A percentile compares a stretch with the other conserved stretches of the same genome.
These are phyloP conservation scores for Agrotis exclamationis DNA, from an alignment of 2,888 invertebrate genomes.

Conservation along the genomic window DNA sequence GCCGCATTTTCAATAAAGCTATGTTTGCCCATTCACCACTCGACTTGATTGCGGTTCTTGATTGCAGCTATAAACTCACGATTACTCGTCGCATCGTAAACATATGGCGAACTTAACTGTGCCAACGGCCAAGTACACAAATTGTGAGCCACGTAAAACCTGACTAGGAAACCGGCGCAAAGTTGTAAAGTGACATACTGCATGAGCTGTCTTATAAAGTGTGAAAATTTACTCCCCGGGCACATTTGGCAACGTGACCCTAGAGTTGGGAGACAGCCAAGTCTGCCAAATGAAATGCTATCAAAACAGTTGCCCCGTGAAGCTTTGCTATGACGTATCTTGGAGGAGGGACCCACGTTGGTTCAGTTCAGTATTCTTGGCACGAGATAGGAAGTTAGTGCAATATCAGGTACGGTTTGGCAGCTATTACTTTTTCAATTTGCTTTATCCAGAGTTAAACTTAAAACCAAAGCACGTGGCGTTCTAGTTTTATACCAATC, in stretches of 20 bases:
- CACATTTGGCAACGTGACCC: slow-evolving; percentile 59
- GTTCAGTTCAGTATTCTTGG: slow-evolving; percentile 1
- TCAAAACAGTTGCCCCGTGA: slow-evolving; percentile 44
- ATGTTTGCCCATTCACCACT: slow-evolving; percentile 1
- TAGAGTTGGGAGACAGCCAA: slow-evolving; percentile 55
- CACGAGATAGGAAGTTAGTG: slow-evolving; percentile 10
- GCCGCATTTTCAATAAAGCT: slow-evolving; percentile 9
- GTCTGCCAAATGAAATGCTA: slow-evolving; percentile 61
- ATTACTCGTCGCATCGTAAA: slow-evolving; percentile 43
- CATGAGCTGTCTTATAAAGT: slow-evolving; percentile 62
- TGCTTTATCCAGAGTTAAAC: neutral
- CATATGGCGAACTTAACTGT: slow-evolving; percentile 24
- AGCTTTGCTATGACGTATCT: slow-evolving; percentile 46
- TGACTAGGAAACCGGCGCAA: slow-evolving; percentile 36
- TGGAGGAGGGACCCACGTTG: slow-evolving; percentile 11
- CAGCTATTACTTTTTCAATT: slow-evolving; percentile 1
- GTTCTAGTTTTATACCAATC: neutral
- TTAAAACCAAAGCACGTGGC: neutral
- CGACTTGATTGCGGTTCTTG: slow-evolving; percentile 14
- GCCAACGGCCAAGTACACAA: slow-evolving; percentile 44
- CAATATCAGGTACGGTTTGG: neutral
- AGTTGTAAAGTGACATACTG: slow-evolving; percentile 60
- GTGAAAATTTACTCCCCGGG: slow-evolving; percentile 56
- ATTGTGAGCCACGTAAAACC: slow-evolving; percentile 50
- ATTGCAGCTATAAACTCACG: slow-evolving; percentile 37